phyloP scores from a whole-genome alignment of 2,797 vertebrate genomes.

The Argentina silus region DNA sequence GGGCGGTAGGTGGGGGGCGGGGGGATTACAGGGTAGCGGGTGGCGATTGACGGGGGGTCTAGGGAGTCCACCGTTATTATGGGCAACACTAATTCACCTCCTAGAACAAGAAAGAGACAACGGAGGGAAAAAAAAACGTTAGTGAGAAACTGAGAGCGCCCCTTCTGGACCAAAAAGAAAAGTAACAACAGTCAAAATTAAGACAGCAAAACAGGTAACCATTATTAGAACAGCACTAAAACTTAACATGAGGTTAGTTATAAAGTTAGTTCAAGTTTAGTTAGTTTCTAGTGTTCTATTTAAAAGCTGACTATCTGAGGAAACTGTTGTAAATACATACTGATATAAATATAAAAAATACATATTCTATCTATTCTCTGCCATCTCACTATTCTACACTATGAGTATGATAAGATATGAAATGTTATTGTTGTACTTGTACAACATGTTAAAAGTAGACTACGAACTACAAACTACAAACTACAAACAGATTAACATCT shows the following conservation, averaged over 20 bases:
- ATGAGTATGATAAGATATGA: constrained; percentile 43
- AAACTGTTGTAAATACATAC: constrained; percentile 35
- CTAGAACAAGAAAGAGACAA: constrained; percentile 87
- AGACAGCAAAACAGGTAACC: constrained; percentile 66
- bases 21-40: constrained; percentile 89
- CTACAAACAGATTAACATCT: constrained; percentile 61
- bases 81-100: constrained; percentile 97
- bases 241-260: constrained; percentile 75
- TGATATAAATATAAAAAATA: constrained; percentile 38
- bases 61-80: constrained; percentile 95
- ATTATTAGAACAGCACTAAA: constrained; percentile 78
- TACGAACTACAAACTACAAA: constrained; percentile 60
- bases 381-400: constrained; percentile 49
- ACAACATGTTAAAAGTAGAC: constrained; percentile 48
- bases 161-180: constrained; percentile 45
- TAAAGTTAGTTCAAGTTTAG: constrained; percentile 63
- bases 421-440: constrained; percentile 39
- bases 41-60: constrained; percentile 92
- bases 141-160: constrained; percentile 49
- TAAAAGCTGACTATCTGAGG: constrained; percentile 61
- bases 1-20: constrained; percentile 89
- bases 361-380: constrained; percentile 54
- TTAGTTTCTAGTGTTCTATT: constrained; percentile 70
- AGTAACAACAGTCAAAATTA: constrained; percentile 55
- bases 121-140: constrained; percentile 61